phyloP scores from a whole-genome alignment of 2,113 vertebrate species.

The Epinephelus cyanopodus region DNA sequence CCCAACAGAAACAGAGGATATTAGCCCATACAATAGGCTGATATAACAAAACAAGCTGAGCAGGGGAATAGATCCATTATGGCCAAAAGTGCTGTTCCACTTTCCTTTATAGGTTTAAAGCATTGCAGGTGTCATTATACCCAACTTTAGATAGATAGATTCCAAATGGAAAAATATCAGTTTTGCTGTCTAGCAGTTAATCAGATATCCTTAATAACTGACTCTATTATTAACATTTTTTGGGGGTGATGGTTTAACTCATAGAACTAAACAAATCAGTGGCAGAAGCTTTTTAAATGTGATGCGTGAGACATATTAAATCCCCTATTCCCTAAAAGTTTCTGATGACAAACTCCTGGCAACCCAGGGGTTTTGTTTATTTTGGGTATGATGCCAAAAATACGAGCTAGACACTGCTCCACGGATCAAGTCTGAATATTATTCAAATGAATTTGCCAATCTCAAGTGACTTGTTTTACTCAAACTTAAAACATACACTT shows the following conservation, averaged over 20 bases:
- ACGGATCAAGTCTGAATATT: constrained; percentile 54
- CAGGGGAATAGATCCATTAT: constrained; percentile 10
- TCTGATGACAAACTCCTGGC: constrained; percentile 55
- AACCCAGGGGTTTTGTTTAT: constrained; percentile 65
- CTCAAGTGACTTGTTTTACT: constrained; percentile 70
- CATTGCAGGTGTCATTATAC: neutral
- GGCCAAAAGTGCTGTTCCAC: neutral
- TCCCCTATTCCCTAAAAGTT: constrained; percentile 49
- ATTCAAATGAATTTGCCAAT: constrained; percentile 59
- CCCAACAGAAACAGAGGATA: constrained; percentile 24
- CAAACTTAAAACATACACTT: constrained; percentile 51
- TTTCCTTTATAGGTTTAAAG: neutral
- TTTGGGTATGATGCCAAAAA: constrained; percentile 64
- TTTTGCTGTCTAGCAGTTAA: neutral
- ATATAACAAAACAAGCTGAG: constrained; percentile 9
- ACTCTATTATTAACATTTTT: neutral
- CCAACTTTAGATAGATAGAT: neutral
- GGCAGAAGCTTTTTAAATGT: constrained; percentile 24
- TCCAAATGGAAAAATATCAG: neutral
- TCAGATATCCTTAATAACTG: neutral
- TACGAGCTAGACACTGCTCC: constrained; percentile 38
- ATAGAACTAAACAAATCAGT: constrained; percentile 10
- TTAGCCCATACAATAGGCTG: constrained; percentile 12
- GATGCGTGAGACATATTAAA: constrained; percentile 33
- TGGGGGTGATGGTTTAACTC: neutral